Conservation (phyloP, 2,113 vertebrate genomes). For the Gallinago media region DNA sequence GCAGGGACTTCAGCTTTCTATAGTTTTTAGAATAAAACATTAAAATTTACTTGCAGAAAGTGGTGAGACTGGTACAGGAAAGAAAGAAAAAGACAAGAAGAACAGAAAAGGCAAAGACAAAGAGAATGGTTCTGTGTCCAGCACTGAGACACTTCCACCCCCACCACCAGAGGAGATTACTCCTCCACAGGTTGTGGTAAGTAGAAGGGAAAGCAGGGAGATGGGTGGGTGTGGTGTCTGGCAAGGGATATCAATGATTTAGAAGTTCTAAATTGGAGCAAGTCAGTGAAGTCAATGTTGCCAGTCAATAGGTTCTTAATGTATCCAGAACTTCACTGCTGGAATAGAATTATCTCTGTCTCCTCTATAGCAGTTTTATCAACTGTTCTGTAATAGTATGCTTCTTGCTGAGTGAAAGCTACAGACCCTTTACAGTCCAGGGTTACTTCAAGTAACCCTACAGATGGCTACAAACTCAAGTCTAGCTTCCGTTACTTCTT, state of each 20-base stretch:
- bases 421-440: rapidly evolving
- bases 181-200: constrained; percentile 90
- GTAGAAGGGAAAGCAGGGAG: constrained; percentile 29
- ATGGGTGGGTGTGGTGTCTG: neutral
- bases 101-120: constrained; percentile 96
- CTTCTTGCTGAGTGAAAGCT: neutral
- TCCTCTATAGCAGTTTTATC: neutral
- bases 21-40: neutral
- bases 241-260: too few relatives aligned
- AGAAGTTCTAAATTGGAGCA: neutral
- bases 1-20: neutral
- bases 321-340: neutral
- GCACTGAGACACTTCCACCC: constrained; percentile 85
- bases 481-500: neutral
- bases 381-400: rapidly evolving
- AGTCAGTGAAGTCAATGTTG: rapidly evolving
- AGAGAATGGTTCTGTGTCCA: constrained; percentile 93
- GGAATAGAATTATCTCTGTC: neutral
- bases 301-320: neutral
- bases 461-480: rapidly evolving
- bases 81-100: constrained; percentile 98
- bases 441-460: neutral
- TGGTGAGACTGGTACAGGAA: constrained; percentile 87
- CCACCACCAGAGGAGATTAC: constrained; percentile 86
- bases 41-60: constrained; percentile 79